Evolutionary conservation across 2,888 invertebrate species (phyloP).

Genomic region (Neocrepidodera transversa): DNA sequence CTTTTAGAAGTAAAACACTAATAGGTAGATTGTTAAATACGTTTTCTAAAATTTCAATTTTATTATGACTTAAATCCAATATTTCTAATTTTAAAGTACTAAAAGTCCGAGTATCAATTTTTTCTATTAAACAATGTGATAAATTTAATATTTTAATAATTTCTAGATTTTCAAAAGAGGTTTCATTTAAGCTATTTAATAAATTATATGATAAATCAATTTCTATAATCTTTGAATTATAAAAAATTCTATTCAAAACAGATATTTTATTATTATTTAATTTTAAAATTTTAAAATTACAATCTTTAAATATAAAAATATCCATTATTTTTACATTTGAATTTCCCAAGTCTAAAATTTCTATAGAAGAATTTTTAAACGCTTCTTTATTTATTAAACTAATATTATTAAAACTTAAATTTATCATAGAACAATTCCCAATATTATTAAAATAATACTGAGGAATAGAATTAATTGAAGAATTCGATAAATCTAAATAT

Average conservation of each 20-base stretch:
- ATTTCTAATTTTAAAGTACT: not conserved
- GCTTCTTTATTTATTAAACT: not conserved
- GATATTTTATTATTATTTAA: constrained; percentile 18
- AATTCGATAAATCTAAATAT: constrained; percentile 21
- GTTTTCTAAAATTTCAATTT: not conserved
- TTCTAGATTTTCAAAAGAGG: not conserved
- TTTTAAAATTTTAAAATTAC: constrained; percentile 2
- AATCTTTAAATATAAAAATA: not conserved
- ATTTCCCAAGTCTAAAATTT: not conserved
- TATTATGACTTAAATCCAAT: constrained; percentile 14
- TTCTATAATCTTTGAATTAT: not conserved
- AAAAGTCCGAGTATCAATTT: constrained; percentile 13
- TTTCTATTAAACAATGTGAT: constrained; percentile 16
- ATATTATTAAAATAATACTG: constrained; percentile 2
- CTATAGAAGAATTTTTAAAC: constrained; percentile 1
- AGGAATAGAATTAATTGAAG: constrained; percentile 2
- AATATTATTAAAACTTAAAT: constrained; percentile 19
- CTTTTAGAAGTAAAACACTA: not conserved
- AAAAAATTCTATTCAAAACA: not conserved
- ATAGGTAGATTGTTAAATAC: constrained; percentile 1
- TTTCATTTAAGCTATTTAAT: not conserved
- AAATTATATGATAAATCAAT: constrained; percentile 18
- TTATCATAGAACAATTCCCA: not conserved
- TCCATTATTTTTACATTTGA: constrained; percentile 5
- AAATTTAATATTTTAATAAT: constrained; percentile 1